Evolutionary conservation across 2,888 invertebrate genomes (phyloP), one percentile per base, ranked within the genome.

Genomic region (Cryptus armator): DNA sequence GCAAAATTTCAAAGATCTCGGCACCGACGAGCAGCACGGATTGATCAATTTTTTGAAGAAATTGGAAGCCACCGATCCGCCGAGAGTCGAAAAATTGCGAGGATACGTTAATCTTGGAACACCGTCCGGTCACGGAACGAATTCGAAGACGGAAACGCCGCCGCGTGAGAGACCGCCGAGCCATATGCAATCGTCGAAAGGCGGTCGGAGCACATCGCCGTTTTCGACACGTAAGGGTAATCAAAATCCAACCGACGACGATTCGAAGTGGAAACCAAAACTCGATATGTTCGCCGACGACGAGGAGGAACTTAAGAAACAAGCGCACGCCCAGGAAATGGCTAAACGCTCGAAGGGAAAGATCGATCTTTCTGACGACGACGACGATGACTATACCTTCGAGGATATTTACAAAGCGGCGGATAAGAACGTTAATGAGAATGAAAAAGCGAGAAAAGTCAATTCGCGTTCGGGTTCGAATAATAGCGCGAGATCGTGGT

Each of bases 341-440:
- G 43, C 88, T 84, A 48, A 90, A 85, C 29, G 85, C 89, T 7
- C 91, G 0, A 93, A 94, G 0, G 91, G 91, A 19, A 93, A 92
- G 67, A 94, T 95, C 74, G 92, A 95, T 37, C 95, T 96, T 82
- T 95, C 96, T 0, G 96, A 95, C 74, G 97, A 96, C 81, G 97
- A 96, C 81, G 97, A 96, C 82, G 97, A 97, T 89, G 97, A 97
- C 90, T 98, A 98, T 89, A 96, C 96, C n/a, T 97, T 97, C 86
- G 97, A 97, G 88, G 98, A 98, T 92, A 97, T 97, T 62, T 97
- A 97, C 89, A 96, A 97, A 92, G 97, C 97, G 0, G 97, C 96
- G 0, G 96, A 96, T 0, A 96, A 96, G 89, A 97, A 97, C 91
- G 96, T 97, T 0, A 96, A 95, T 87, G 96, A 96, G 83, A 95